A percentile compares a stretch with the other conserved stretches of the same genome.
Conservation (phyloP, 2,888 invertebrate species). For the Hydrotaea cyrtoneurina region DNA sequence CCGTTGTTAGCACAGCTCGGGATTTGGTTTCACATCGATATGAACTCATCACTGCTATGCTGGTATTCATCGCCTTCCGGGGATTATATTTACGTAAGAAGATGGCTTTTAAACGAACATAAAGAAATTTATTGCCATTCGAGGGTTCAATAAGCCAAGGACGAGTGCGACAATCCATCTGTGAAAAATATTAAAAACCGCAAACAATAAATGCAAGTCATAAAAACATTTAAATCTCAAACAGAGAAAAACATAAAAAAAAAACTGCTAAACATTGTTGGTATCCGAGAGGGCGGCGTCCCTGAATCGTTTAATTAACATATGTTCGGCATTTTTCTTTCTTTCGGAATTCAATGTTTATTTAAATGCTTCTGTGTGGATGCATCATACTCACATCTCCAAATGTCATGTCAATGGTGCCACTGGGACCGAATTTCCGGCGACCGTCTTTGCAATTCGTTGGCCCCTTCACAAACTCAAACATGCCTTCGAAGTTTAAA, state of each 20-base stretch:
- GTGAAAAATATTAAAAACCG: constrained; percentile 63
- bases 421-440: constrained; percentile 88
- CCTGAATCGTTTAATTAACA: neutral
- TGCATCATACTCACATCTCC: constrained; percentile 77
- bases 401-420: constrained; percentile 85
- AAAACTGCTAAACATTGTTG: neutral
- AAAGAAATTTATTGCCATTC: constrained; percentile 87
- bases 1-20: constrained; percentile 89
- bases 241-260: constrained; percentile 17
- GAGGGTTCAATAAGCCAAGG: constrained; percentile 91
- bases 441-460: constrained; percentile 87
- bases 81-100: constrained; percentile 81
- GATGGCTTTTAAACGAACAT: constrained; percentile 88
- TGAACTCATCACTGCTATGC: constrained; percentile 82
- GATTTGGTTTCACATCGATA: constrained; percentile 88
- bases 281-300: neutral
- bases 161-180: constrained; percentile 90
- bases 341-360: neutral
- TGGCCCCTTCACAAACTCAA: constrained; percentile 89
- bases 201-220: constrained; percentile 13
- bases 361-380: neutral
- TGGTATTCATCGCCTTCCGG: constrained; percentile 82
- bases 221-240: neutral
- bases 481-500: constrained; percentile 91
- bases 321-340: neutral